Conservation (phyloP, 2,888 invertebrate genomes). For the Hirtodrosophila duncani region DNA sequence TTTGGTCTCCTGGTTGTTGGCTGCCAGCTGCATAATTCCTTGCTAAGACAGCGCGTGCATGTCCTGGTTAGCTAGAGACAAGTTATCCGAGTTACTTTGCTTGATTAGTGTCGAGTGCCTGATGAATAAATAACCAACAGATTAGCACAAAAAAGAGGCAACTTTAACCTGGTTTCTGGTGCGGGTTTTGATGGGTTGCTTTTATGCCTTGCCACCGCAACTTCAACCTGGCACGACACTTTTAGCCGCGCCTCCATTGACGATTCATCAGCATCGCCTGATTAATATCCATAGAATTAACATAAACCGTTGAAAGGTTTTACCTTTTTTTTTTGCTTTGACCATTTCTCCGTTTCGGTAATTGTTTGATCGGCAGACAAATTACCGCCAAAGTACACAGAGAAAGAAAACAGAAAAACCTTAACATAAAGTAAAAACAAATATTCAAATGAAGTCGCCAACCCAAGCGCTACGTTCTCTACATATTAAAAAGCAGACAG, state of each 20-base stretch:
- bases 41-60: constrained; percentile 50
- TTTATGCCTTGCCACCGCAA: constrained; percentile 2
- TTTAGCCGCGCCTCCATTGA: too few relatives aligned
- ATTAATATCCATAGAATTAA: constrained; percentile 29
- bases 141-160: constrained; percentile 34
- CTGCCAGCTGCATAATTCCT: constrained; percentile 57
- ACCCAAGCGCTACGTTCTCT: constrained; percentile 24
- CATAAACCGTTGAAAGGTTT: constrained; percentile 31
- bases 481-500: constrained; percentile 46
- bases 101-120: constrained; percentile 69
- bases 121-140: constrained; percentile 57
- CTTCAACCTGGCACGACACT: too few relatives aligned
- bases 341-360: constrained; percentile 22
- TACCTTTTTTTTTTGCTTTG: constrained; percentile 12
- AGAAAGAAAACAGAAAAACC: constrained; percentile 2
- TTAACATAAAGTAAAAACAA: constrained; percentile 16
- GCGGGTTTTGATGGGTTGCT: constrained; percentile 9
- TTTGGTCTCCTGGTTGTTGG: constrained; percentile 16
- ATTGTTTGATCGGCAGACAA: constrained; percentile 57
- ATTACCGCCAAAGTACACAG: constrained; percentile 33
- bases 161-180: constrained; percentile 8
- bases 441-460: constrained; percentile 45
- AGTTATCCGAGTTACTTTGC: constrained; percentile 50
- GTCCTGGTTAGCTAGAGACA: constrained; percentile 5
- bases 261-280: too few relatives aligned